Evolutionary conservation across 2,797 vertebrate species (phyloP).

Genomic region (Rhinatrema bivittatum): DNA sequence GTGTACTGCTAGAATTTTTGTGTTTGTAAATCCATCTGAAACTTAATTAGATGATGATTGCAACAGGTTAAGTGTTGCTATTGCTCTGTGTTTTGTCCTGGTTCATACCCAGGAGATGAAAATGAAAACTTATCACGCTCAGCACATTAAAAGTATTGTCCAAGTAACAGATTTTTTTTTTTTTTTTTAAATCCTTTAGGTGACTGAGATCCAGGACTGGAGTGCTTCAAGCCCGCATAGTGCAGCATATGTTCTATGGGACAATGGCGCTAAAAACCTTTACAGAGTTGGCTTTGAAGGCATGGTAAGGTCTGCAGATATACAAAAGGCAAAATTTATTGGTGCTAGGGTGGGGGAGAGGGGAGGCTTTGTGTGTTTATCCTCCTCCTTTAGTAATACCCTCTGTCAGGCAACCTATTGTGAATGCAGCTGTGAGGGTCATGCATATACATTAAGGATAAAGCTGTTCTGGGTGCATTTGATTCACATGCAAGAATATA

Average conservation of each 20-base stretch:
- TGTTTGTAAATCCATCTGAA: no score
- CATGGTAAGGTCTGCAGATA: slow-evolving; percentile 80
- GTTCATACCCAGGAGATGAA: slow-evolving; percentile 98
- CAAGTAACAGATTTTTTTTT: slow-evolving; percentile 7
- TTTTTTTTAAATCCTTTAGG: slow-evolving; percentile 53
- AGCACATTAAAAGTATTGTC: no score
- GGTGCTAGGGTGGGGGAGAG: slow-evolving; percentile 6
- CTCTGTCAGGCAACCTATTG: slow-evolving; percentile 50
- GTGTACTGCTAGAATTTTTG: no score
- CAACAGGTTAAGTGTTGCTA: no score
- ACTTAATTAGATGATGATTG: no score
- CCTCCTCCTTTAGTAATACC: slow-evolving; percentile 52
- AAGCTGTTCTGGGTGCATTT: slow-evolving; percentile 47
- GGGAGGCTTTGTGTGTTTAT: slow-evolving; percentile 25
- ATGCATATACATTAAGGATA: slow-evolving; percentile 64
- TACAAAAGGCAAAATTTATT: slow-evolving; percentile 13
- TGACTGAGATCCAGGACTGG: slow-evolving; percentile 98
- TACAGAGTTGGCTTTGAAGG: slow-evolving; percentile 98
- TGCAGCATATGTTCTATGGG: slow-evolving; percentile 96
- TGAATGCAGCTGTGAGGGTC: slow-evolving; percentile 57
- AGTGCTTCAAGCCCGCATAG: slow-evolving; percentile 96
- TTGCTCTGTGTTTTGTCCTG: no score
- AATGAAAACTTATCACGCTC: slow-evolving; percentile 14
- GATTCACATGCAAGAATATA: slow-evolving; percentile 4
- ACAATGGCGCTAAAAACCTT: slow-evolving; percentile 98